Evolutionary conservation across 2,797 vertebrate species (phyloP), one percentile per base, ranked within the genome.

Genomic region (Cirrhinus molitorella): DNA sequence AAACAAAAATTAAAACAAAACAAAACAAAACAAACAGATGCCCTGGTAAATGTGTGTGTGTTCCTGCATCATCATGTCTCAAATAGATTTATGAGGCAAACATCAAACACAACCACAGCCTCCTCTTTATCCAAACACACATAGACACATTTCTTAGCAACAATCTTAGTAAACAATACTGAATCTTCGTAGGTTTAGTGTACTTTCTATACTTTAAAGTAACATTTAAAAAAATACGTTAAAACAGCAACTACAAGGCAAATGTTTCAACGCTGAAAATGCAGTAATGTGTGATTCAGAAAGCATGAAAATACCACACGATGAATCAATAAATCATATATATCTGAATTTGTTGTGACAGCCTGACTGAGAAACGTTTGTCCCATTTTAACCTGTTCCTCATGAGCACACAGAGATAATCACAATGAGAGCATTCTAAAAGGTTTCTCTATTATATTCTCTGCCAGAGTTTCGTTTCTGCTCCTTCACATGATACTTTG

Each of bases 301-400:
- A 11, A 4, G 5, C 47, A n/a, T 13, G 9, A 51, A n/a, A 73
- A 34, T 53, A 73, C 11, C 47, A 34, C 47, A 74, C 8, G 19
- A 21, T 40, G 21, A 71, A 51, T 21, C 25, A 49, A 19, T 71
- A 23, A 31, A 12, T 43, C 53, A 9, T n/a, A 6, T 14, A 51
- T 71, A 7, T 37, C 47, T 72, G 10, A 72, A 53, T n/a, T 19
- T 53, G 31, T 74, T 74, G 49, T 74, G 72, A 55, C 49, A 74
- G 47, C 11, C 19, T 57, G 53, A 5, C 51, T 13, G 17, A 31
- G 5, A 3, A 59, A n/a, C 16, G 9, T 16, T 40, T 55, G 55
- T 76, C 53, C 25, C n/a, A 59, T 76, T 9, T 59, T 59, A 76
- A 59, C 73, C 23, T 65, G 40, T 47, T 65, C 25, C 75, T 78